phyloP scores from a whole-genome alignment of 2,113 vertebrate genomes.

The Poeciliopsis retropinna region DNA sequence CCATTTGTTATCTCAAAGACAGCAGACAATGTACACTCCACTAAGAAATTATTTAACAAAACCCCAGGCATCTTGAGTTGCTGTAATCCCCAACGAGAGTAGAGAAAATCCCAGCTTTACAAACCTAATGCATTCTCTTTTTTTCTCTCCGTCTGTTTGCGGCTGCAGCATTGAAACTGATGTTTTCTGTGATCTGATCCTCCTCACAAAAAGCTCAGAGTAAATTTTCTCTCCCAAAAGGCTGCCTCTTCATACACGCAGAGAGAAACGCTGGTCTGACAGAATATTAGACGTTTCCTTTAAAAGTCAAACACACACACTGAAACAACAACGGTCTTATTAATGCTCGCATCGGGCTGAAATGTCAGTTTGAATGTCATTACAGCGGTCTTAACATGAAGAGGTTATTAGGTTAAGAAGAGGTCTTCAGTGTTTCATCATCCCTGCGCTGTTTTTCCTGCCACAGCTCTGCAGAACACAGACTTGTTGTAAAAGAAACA shows the following conservation, averaged over 20 bases:
- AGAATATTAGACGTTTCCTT: background rate
- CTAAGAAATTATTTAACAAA: background rate
- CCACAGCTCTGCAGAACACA: background rate
- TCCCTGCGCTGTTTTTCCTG: background rate
- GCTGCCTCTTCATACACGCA: background rate
- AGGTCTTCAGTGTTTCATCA: background rate
- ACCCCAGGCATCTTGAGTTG: background rate
- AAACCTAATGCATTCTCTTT: background rate
- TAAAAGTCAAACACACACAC: constrained; percentile 22
- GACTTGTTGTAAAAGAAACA: background rate
- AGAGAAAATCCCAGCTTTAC: background rate
- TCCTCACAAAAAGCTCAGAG: background rate
- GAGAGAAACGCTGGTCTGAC: background rate
- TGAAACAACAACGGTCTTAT: constrained; percentile 22
- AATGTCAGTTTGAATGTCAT: constrained; percentile 38
- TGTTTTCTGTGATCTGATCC: background rate
- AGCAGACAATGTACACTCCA: background rate
- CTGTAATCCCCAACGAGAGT: background rate
- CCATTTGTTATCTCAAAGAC: background rate
- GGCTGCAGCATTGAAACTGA: background rate
- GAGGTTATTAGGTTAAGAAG: constrained; percentile 3
- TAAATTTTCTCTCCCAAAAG: background rate
- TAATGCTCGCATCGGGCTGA: constrained; percentile 1
- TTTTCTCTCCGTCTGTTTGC: constrained; percentile 3
- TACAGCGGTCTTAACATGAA: background rate